Evolutionary conservation across 2,797 vertebrate genomes (phyloP).

Genomic region (Poeciliopsis infans): DNA sequence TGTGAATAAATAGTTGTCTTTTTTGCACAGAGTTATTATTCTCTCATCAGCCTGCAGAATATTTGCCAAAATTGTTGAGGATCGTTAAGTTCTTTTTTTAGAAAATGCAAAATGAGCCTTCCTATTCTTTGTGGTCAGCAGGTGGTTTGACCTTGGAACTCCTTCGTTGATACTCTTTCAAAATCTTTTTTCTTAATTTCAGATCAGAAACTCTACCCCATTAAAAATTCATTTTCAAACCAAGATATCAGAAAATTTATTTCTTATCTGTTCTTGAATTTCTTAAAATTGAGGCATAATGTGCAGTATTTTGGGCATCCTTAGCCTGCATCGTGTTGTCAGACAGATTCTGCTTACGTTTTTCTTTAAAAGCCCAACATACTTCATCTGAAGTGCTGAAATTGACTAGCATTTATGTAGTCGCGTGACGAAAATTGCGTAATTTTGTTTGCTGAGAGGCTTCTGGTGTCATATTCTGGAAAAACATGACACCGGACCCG

Average conservation of each 20-base stretch:
- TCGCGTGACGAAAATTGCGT: too few species aligned
- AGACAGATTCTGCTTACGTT: not conserved
- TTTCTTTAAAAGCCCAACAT: not conserved
- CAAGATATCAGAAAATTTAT: not conserved
- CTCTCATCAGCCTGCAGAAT: not conserved
- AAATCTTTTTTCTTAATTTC: not conserved
- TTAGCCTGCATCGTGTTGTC: not conserved
- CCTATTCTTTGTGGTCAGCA: not conserved
- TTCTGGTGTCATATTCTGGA: too few species aligned
- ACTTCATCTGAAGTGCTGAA: too few species aligned
- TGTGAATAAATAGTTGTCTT: not conserved
- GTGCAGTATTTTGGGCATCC: not conserved
- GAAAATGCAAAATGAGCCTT: not conserved
- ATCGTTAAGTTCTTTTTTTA: not conserved
- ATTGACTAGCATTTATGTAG: too few species aligned
- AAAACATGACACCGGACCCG: too few species aligned
- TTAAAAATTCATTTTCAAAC: not conserved
- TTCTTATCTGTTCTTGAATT: not conserved
- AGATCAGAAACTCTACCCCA: not conserved
- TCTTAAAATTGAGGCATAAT: not conserved
- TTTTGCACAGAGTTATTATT: not conserved
- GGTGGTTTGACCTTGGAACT: not conserved
- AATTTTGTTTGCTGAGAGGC: too few species aligned
- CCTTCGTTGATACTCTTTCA: not conserved
- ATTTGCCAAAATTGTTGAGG: not conserved